Evolutionary conservation across 2,113 vertebrate genomes (phyloP), one percentile per base, ranked within the genome.

Genomic region (Malurus elegans): DNA sequence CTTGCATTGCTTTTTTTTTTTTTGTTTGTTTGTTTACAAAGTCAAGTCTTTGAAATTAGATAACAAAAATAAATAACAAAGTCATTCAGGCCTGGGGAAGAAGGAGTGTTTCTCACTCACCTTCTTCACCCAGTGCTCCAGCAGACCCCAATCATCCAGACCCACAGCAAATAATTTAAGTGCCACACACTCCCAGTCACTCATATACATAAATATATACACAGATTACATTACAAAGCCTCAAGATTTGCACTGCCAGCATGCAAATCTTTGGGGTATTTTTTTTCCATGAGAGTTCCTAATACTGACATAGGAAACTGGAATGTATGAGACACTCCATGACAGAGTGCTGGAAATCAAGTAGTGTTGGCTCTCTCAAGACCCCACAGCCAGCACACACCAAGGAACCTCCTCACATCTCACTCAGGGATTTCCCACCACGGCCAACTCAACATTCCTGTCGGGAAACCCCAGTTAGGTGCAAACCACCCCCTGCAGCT

Each of bases 191-290:
- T 84, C 95, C 96, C 97, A 96, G 87, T 90, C 96, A 97, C 97
- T 96, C 92, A 25, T 83, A 75, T 92, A 96, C 98, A 97, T 94
- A 97, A 97, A 98, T 97, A 98, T 97, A 91, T 98, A 98, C 97
- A 98, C 94, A 93, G 91, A 91, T 47, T 97, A 96, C 95, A 97
- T 96, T 92, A 98, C 97, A 97, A 96, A 97, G 95, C 87, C 92
- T 87, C 64, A 54, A 92, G 97, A 96, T 95, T 56, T 96, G 98
- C 98, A 98, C 97, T 97, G 84, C 98, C 98, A 98, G 98, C 98
- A 96, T 91, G 97, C 98, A 97, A 97, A 96, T 48, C 97, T 86
- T 34, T 82, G 38, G 38, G 38, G 38, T 38, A 38, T 51, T 16
- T 34, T 24, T 28, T 36, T 83, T 78, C 73, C 96, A 90, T 48